Evolutionary conservation across 64 coral and sea anemone genomes (phyloP), one percentile per base, ranked within the genome.

Genomic region (Dendrophyllia cribrosa): DNA sequence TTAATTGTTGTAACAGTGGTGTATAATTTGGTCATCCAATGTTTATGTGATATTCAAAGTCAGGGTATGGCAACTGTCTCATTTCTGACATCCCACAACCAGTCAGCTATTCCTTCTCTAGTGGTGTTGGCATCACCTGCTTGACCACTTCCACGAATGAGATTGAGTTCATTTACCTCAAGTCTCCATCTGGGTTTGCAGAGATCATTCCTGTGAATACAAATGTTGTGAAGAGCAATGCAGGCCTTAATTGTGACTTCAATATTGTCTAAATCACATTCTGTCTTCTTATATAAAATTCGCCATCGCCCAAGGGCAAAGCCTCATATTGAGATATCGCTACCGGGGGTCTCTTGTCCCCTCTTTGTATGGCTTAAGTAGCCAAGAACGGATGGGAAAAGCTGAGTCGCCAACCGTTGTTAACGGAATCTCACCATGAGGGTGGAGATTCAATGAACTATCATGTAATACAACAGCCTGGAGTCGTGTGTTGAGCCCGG

Each of bases 161-260:
- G 46, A 45, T 3, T 49, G 46, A 86, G 83, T 20, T 76, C 70
- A 45, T 75, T 45, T 62, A 88, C 68, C 21, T 85, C 53, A 60
- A 92, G 90, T 75, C 59, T 85, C 90, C 70, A 86, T 26, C 79
- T 72, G 0, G 66, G 69, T n/a, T 75, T 85, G 25, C 91, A 87
- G 48, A 72, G 83, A 43, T 93, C 91, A 15, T 26, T 48, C 19
- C 63, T 87, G 12, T 63, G 7, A 43, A 93, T 93, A 45, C 91
- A 93, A 6, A 88, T 3, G 50, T 93, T 88, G 17, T 93, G 85
- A 13, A 93, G 34, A 65, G 63, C 58, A 23, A 93, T 93, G 50
- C 91, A 93, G 43, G 55, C 59, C 91, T 87, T 87, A 20, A 89
- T 88, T 53, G 89, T 67, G 43, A 51, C 58, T 50, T 48, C 10